Conservation (phyloP, 2,888 invertebrate genomes). For the Cecidostiba fungosa region DNA sequence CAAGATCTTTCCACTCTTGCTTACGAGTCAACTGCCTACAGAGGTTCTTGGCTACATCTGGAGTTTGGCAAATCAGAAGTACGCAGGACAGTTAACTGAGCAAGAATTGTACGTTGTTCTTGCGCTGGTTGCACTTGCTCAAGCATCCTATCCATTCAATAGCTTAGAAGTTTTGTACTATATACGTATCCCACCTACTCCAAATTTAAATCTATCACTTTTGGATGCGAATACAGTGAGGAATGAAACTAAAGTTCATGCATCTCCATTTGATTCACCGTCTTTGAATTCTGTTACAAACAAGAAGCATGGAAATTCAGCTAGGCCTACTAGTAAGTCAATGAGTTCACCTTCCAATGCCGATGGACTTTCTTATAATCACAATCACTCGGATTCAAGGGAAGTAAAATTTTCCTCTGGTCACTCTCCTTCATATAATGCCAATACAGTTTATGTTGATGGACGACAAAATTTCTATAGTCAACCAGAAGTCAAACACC, state of each 20-base stretch:
- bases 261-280: conserved; percentile 37
- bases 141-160: conserved; percentile 78
- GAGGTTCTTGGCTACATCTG: conserved; percentile 81
- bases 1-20: conserved; percentile 79
- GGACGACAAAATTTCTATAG: conserved; percentile 29
- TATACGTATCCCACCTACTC: conserved; percentile 76
- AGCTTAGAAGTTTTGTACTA: conserved; percentile 76
- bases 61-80: conserved; percentile 80
- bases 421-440: conserved; percentile 29
- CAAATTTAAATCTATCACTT: conserved; percentile 75
- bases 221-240: conserved; percentile 50
- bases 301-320: conserved; percentile 49
- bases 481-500: conserved; percentile 62
- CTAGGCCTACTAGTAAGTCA: conserved; percentile 31
- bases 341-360: conserved; percentile 29
- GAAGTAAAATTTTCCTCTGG: conserved; percentile 55
- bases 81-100: conserved; percentile 80
- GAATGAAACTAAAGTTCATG: conserved; percentile 54
- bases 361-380: conserved; percentile 29
- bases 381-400: conserved; percentile 48
- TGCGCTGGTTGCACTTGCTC: conserved; percentile 81
- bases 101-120: conserved; percentile 80
- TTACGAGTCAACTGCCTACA: conserved; percentile 80
- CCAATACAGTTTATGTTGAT: conserved; percentile 41
- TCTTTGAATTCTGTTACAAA: conserved; percentile 26